phyloP scores from a whole-genome alignment of 1,140 invertebrate species.

The Drosophila simulans region DNA sequence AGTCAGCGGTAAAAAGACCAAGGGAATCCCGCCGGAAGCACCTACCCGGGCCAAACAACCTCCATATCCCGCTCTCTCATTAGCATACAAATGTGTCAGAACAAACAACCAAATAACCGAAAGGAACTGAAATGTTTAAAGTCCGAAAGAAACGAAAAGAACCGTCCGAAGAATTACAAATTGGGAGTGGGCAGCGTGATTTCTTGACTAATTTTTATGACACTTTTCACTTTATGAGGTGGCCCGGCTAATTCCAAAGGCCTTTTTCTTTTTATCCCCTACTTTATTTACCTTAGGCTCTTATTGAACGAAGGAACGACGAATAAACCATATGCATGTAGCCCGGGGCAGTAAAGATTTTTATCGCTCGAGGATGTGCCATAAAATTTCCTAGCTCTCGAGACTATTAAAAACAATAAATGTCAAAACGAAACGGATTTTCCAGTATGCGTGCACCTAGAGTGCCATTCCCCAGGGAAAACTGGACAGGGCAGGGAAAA shows the following conservation, averaged over 20 bases:
- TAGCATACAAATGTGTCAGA: conserved; percentile 82
- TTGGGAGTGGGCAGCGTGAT: conserved; percentile 61
- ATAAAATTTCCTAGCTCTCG: conserved; percentile 59
- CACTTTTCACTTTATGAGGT: conserved; percentile 79
- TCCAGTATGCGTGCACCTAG: conserved; percentile 42
- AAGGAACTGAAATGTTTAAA: conserved; percentile 36
- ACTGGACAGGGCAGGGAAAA: conserved; percentile 42
- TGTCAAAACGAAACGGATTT: conserved; percentile 65
- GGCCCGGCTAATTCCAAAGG: conserved; percentile 57
- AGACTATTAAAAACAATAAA: conserved; percentile 81
- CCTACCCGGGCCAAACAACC: conserved; percentile 27
- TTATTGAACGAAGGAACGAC: conserved; percentile 38
- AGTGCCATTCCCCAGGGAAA: conserved; percentile 29
- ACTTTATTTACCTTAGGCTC: conserved; percentile 44
- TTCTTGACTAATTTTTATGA: conserved; percentile 83
- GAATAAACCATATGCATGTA: conserved; percentile 39
- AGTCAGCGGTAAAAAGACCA: conserved; percentile 25
- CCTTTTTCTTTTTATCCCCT: conserved; percentile 32
- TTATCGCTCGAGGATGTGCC: conserved; percentile 63
- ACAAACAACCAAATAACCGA: conserved; percentile 73
- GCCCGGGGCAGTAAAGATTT: conserved; percentile 65
- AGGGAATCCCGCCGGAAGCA: conserved; percentile 65
- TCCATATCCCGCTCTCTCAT: conserved; percentile 42
- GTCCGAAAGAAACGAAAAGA: conserved; percentile 26
- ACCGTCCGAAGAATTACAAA: conserved; percentile 15